phyloP scores from a whole-genome alignment of 2,888 invertebrate genomes.

The Campoplex capitator region DNA sequence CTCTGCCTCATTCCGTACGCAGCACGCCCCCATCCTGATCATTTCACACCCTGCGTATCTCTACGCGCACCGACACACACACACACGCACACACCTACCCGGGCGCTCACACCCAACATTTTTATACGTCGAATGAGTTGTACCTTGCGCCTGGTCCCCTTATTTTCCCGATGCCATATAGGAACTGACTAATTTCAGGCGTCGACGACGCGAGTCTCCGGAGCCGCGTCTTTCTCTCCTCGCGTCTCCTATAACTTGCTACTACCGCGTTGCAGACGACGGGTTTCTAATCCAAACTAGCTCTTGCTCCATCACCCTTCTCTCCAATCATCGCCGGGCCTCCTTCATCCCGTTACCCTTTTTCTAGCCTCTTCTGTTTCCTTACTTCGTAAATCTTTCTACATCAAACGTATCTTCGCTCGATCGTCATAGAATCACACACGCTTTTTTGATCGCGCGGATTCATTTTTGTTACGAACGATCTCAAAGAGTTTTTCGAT shows the following conservation, averaged over 20 bases:
- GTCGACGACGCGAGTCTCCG: conserved; percentile 49
- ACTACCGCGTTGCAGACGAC: conserved; percentile 50
- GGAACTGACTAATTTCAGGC: conserved; percentile 68
- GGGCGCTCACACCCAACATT: not conserved
- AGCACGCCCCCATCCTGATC: conserved; percentile 24
- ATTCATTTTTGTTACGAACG: too few relatives aligned
- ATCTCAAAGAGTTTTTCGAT: too few relatives aligned
- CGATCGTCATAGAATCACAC: too few relatives aligned
- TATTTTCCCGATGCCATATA: conserved; percentile 45
- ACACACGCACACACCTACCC: not conserved
- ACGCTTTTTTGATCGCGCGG: too few relatives aligned
- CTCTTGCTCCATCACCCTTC: conserved; percentile 5
- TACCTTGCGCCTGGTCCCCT: conserved; percentile 19
- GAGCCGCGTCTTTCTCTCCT: not conserved
- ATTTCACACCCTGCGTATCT: conserved; percentile 25
- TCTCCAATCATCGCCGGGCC: not conserved
- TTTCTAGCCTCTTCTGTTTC: conserved; percentile 7
- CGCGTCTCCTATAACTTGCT: conserved; percentile 19
- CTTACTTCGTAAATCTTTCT: not conserved
- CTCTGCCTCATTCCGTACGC: conserved; percentile 53
- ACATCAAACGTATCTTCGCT: not conserved
- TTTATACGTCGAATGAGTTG: not conserved
- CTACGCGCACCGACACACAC: too few relatives aligned
- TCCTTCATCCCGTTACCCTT: not conserved
- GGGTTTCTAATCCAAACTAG: conserved; percentile 68